These are phyloP conservation scores for Stegodyphus dumicola DNA, from an alignment of 1,140 invertebrate species.

Conservation along the genomic window DNA sequence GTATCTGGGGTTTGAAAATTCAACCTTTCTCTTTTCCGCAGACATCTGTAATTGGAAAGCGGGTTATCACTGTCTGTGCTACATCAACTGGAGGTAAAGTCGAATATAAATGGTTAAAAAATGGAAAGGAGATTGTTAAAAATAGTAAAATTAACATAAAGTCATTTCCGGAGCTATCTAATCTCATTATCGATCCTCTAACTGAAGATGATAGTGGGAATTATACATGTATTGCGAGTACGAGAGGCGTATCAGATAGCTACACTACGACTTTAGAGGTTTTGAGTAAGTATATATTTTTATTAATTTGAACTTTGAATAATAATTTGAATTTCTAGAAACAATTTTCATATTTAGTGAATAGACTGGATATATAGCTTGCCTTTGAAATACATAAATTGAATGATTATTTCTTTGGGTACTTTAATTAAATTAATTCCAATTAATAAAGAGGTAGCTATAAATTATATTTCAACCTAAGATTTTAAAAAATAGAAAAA, in stretches of 20 bases:
- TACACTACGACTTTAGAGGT: background rate
- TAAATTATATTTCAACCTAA: too few species aligned
- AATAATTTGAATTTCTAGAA: too few species aligned
- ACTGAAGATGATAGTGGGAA: conserved; percentile 8
- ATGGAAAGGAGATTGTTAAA: conserved; percentile 17
- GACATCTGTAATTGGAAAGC: conserved; percentile 11
- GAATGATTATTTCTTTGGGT: too few species aligned
- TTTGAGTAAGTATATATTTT: conserved; percentile 1
- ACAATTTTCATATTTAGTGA: too few species aligned
- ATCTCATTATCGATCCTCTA: conserved; percentile 9
- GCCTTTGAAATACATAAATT: too few species aligned
- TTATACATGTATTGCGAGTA: conserved; percentile 4
- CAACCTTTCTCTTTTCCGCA: conserved; percentile 9
- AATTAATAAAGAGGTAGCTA: too few species aligned
- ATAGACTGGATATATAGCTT: too few species aligned
- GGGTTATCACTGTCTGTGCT: conserved; percentile 34
- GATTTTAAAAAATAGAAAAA: too few species aligned
- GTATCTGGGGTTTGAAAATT: background rate
- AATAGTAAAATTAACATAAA: background rate
- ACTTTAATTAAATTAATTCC: too few species aligned
- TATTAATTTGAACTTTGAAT: background rate
- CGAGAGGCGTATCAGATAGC: background rate
- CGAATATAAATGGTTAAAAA: conserved; percentile 39
- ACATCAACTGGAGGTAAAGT: conserved; percentile 21
- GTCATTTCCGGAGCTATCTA: conserved; percentile 1